Evolutionary conservation across 1,140 invertebrate species (phyloP).

Genomic region (Teleogryllus occipitalis): DNA sequence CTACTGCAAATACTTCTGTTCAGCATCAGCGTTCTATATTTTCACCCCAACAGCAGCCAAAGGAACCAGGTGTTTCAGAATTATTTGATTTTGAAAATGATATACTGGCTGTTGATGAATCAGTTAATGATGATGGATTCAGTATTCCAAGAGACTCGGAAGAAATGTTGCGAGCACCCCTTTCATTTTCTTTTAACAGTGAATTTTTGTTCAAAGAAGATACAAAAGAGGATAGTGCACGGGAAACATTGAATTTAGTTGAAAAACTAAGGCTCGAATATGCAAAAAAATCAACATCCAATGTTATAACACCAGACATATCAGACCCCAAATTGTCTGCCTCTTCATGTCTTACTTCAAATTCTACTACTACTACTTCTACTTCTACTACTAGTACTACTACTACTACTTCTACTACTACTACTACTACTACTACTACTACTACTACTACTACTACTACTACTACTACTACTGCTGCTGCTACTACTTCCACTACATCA

Average conservation of each 20-base stretch:
- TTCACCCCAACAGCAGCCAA: conserved; percentile 53
- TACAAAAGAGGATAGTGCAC: conserved; percentile 63
- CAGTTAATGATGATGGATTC: conserved; percentile 52
- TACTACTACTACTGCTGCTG: too few species aligned
- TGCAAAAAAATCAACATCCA: conserved; percentile 50
- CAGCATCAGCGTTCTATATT: conserved; percentile 55
- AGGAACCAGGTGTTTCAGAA: conserved; percentile 49
- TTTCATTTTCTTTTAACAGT: conserved; percentile 55
- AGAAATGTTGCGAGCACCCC: conserved; percentile 39
- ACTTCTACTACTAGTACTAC: too few species aligned
- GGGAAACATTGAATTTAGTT: conserved; percentile 68
- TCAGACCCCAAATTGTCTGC: background rate
- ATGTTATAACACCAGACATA: conserved; percentile 24
- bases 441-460: too few species aligned
- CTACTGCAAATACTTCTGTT: conserved; percentile 21
- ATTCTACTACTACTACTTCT: conserved; percentile 11
- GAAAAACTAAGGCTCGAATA: conserved; percentile 63
- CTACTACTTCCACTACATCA: too few species aligned
- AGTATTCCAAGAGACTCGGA: conserved; percentile 49
- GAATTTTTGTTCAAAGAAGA: conserved; percentile 65
- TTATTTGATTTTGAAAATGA: conserved; percentile 59
- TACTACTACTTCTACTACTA: too few species aligned
- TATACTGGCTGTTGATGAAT: conserved; percentile 50
- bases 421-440: too few species aligned
- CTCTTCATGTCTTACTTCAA: background rate